Conservation (phyloP, 37 sponge, comb jelly and placozoan genomes). For the Geodia barretti region DNA sequence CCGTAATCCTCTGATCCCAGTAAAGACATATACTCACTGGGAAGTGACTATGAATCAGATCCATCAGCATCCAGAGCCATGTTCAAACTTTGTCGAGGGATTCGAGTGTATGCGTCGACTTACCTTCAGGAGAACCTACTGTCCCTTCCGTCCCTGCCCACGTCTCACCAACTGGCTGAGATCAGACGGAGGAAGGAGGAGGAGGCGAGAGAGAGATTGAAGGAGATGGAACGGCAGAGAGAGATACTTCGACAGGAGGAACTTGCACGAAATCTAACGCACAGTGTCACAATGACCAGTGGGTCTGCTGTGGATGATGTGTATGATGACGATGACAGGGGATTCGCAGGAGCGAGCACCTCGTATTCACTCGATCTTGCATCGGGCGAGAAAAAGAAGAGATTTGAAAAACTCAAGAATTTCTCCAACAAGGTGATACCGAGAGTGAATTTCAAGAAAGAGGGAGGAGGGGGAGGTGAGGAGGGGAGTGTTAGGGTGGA, state of each 20-base stretch:
- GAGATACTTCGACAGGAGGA: slow-evolving; percentile 41
- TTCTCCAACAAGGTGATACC: not conserved
- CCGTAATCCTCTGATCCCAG: slow-evolving; percentile 21
- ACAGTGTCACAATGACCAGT: not conserved
- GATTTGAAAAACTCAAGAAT: slow-evolving; percentile 4
- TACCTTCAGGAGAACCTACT: slow-evolving; percentile 85
- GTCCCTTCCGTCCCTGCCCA: slow-evolving; percentile 61
- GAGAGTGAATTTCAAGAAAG: not conserved
- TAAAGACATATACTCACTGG: slow-evolving; percentile 51
- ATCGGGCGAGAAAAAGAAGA: no score
- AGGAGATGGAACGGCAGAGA: slow-evolving; percentile 40
- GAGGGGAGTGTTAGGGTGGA: not conserved
- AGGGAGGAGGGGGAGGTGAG: not conserved
- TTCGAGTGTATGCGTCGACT: slow-evolving; percentile 56
- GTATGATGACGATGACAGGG: not conserved
- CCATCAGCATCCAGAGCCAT: slow-evolving; percentile 25
- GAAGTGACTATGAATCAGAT: not conserved
- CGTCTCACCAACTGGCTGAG: slow-evolving; percentile 49
- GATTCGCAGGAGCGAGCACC: not conserved
- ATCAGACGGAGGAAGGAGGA: slow-evolving; percentile 50
- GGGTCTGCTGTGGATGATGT: not conserved
- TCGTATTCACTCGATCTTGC: no score
- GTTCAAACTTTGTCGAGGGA: slow-evolving; percentile 38
- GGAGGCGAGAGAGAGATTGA: slow-evolving; percentile 49
- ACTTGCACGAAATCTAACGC: not conserved